Evolutionary conservation across 2,888 invertebrate species (phyloP).

Genomic region (Drosophila koepferae): DNA sequence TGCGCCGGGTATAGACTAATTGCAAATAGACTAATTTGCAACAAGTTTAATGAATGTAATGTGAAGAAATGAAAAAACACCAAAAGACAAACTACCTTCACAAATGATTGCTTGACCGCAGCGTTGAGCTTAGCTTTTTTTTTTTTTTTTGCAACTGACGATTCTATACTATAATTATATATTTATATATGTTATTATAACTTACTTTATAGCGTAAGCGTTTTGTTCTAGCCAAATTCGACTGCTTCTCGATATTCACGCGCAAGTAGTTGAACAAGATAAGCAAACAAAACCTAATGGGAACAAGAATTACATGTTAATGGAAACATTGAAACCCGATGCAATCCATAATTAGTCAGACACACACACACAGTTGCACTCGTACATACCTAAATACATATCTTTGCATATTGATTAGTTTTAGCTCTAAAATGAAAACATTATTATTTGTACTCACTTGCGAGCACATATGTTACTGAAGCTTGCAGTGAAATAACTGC

Average conservation of each 20-base stretch:
- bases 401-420: slow-evolving; percentile 67
- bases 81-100: slow-evolving; percentile 73
- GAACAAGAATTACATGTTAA: slow-evolving; percentile 60
- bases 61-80: slow-evolving; percentile 52
- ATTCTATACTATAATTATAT: slow-evolving; percentile 68
- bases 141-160: slow-evolving; percentile 63
- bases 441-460: slow-evolving; percentile 54
- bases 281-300: slow-evolving; percentile 47
- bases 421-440: slow-evolving; percentile 55
- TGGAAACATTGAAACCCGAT: slow-evolving; percentile 34
- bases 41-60: slow-evolving; percentile 32
- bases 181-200: slow-evolving; percentile 38
- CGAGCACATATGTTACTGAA: slow-evolving; percentile 52
- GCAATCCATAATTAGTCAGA: slow-evolving; percentile 47
- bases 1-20: not conserved
- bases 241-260: slow-evolving; percentile 37
- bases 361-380: slow-evolving; percentile 19
- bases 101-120: slow-evolving; percentile 35
- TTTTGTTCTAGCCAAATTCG: slow-evolving; percentile 52
- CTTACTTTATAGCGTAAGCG: slow-evolving; percentile 40
- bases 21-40: slow-evolving; percentile 12
- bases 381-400: slow-evolving; percentile 61
- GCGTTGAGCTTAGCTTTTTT: slow-evolving; percentile 37
- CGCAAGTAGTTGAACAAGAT: slow-evolving; percentile 48
- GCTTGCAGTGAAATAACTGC: slow-evolving; percentile 32